These are phyloP conservation scores for Tupaia chinensis DNA, from an alignment of 2,113 vertebrate species.

Conservation along the genomic window DNA sequence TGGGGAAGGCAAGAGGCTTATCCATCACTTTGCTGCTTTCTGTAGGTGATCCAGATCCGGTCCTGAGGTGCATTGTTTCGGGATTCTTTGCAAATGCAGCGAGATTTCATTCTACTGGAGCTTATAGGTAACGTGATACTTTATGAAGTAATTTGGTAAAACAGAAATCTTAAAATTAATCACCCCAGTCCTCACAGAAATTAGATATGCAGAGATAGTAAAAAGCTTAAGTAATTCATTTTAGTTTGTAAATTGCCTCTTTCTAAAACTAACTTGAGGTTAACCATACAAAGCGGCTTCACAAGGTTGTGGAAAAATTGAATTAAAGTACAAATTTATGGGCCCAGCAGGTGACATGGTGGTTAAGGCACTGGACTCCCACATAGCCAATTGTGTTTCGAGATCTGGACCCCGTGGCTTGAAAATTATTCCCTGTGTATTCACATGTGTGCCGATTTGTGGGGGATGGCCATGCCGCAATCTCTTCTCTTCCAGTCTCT, in stretches of 20 bases:
- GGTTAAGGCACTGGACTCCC: too few relatives aligned
- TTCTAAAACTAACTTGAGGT: neutral
- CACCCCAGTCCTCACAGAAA: neutral
- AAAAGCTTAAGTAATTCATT: neutral
- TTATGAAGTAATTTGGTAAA: conserved; percentile 13
- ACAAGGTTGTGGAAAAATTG: too few relatives aligned
- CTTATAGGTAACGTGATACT: conserved; percentile 91
- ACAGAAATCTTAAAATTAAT: conserved; percentile 7
- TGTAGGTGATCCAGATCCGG: conserved; percentile 97
- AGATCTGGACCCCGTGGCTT: too few relatives aligned
- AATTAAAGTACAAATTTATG: too few relatives aligned
- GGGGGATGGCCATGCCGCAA: too few relatives aligned
- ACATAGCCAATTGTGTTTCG: too few relatives aligned
- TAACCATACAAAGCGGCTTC: neutral
- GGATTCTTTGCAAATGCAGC: conserved; percentile 99
- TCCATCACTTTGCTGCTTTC: neutral
- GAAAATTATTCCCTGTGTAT: too few relatives aligned
- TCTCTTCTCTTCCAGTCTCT: too few relatives aligned
- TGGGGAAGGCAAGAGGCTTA: neutral
- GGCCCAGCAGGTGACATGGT: too few relatives aligned
- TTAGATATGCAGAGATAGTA: neutral
- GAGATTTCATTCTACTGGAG: conserved; percentile 96
- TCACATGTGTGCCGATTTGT: too few relatives aligned
- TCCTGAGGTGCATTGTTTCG: conserved; percentile 96
- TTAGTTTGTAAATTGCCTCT: neutral